These are phyloP conservation scores for Lutjanus campechanus DNA, from an alignment of 2,797 vertebrate species.

Conservation along the genomic window DNA sequence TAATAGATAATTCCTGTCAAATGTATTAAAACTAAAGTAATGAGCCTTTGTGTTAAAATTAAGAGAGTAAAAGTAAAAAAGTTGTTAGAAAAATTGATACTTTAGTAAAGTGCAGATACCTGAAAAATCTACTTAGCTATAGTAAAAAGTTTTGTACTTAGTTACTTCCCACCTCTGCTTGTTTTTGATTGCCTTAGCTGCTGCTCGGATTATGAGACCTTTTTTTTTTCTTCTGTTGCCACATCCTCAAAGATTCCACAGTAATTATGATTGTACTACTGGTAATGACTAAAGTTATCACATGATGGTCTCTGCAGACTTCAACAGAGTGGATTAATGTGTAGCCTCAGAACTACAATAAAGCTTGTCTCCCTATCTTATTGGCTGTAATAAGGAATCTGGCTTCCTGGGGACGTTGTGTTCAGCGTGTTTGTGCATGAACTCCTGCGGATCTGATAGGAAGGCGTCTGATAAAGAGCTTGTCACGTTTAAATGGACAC, in stretches of 20 bases:
- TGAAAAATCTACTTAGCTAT: no score
- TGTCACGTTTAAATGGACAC: constrained; percentile 80
- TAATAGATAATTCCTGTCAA: no score
- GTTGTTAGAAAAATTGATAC: no score
- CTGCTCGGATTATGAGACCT: constrained; percentile 1
- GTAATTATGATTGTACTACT: constrained; percentile 75
- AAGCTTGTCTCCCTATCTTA: constrained; percentile 72
- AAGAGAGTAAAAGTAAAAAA: no score
- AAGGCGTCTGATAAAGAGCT: constrained; percentile 73
- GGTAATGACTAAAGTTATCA: constrained; percentile 81
- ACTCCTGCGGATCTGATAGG: constrained; percentile 77
- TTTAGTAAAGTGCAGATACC: no score
- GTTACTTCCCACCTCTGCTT: background rate
- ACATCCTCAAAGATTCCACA: constrained; percentile 56
- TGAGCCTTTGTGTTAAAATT: no score
- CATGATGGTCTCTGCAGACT: constrained; percentile 72
- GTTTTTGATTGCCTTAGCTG: background rate
- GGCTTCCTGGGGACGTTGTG: constrained; percentile 68
- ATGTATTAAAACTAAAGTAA: no score
- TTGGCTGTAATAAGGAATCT: constrained; percentile 70
- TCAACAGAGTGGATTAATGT: constrained; percentile 81
- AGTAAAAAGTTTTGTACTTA: no score
- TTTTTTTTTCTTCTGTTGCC: constrained; percentile 33
- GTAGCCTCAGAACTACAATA: constrained; percentile 78
- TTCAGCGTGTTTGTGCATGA: constrained; percentile 73